Evolutionary conservation across 2,888 invertebrate species (phyloP), one percentile per base, ranked within the genome.

Genomic region (Tetragnatha montana): DNA sequence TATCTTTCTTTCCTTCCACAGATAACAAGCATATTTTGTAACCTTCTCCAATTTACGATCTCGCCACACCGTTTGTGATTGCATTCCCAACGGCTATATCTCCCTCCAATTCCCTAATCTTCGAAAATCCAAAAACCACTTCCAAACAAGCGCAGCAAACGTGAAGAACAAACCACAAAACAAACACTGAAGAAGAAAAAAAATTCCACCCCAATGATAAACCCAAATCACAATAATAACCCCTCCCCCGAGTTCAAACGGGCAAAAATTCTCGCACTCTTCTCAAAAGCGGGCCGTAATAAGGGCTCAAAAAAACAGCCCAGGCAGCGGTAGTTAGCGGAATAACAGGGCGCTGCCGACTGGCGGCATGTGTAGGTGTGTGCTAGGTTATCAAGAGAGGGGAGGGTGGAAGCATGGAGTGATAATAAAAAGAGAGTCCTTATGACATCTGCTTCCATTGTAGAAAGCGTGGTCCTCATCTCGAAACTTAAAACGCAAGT

Each of bases 251-350:
- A 68, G 85, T 79, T 78, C 47, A 79, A 83, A 60, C 51, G 76
- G n/a, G 19, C 84, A 35, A 21, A 60, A 81, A 85, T 68, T 85
- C 84, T 81, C 81, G 70, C 73, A 47, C 81, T 71, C 60, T 60
- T 60, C 49, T 85, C 75, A 89, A 85, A 89, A 71, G 85, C 14
- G 60, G 60, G 17, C 60, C 81, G 85, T 88, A 84, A 84, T 88
- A 88, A 89, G 75, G 78, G 22, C 50, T 50, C 17, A 73, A 79
- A 71, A 79, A 60, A 69, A 73, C 19, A 68, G 47, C 74, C 22
- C 81, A 71, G 71, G 78, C 74, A 10, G 51, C 81, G 81, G 89
- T 89, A 89, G 89, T 89, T 89, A 89, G 89, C 85, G 76, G 73
- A 89, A 89, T 89, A 89, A 89, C 84, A 89, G 89, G 89, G 78